Evolutionary conservation across 1,140 invertebrate species (phyloP).

Genomic region (Antheraea mylitta): DNA sequence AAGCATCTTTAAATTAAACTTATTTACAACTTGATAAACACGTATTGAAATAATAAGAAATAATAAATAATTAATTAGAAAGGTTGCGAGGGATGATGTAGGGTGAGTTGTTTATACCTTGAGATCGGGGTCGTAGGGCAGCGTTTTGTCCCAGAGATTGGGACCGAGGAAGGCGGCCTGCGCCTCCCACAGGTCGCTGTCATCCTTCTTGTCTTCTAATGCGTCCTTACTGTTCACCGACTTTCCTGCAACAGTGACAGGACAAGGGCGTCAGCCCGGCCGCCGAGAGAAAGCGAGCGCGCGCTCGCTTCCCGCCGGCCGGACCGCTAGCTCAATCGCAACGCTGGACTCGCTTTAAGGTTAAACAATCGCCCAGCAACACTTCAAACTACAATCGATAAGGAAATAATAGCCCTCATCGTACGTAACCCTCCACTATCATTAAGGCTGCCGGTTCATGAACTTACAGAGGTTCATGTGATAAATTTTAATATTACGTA

Average conservation of each 20-base stretch:
- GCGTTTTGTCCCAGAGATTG: constrained; percentile 95
- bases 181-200: constrained; percentile 92
- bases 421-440: neutral
- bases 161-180: constrained; percentile 96
- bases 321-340: constrained; percentile 10
- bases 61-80: neutral
- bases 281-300: neutral
- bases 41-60: neutral
- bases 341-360: neutral
- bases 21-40: neutral
- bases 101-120: constrained; percentile 86
- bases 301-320: constrained; percentile 13
- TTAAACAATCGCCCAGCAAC: neutral
- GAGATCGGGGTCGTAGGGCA: constrained; percentile 94
- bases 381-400: neutral
- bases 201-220: constrained; percentile 90
- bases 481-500: too few relatives aligned
- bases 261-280: constrained; percentile 44
- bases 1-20: neutral
- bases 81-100: neutral
- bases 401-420: neutral
- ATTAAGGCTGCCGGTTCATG: too few relatives aligned
- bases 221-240: constrained; percentile 82
- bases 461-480: too few relatives aligned
- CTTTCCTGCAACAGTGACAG: constrained; percentile 78